phyloP scores from a whole-genome alignment of 2,797 vertebrate species.

The Gallinago solitaria region DNA sequence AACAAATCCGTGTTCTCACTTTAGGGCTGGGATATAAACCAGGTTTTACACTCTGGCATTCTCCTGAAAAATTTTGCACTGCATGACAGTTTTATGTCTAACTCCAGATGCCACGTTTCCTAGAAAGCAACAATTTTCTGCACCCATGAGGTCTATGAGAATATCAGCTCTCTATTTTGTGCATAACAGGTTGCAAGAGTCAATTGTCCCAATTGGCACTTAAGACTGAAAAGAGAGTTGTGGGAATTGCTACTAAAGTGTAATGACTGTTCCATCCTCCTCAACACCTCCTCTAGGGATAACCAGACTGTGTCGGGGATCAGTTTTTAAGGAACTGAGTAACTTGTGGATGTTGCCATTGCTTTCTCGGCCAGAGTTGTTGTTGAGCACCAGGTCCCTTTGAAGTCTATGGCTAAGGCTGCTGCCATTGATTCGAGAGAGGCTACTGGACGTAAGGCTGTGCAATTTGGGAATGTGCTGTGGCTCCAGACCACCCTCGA shows the following conservation, averaged over 20 bases:
- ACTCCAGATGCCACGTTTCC: constrained; percentile 42
- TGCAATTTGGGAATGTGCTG: constrained; percentile 77
- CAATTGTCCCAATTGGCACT: constrained; percentile 53
- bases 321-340: constrained; percentile 91
- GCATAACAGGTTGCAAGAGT: not conserved
- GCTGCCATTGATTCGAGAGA: constrained; percentile 82
- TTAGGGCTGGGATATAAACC: not conserved
- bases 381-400: constrained; percentile 88
- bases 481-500: constrained; percentile 89
- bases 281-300: constrained; percentile 95
- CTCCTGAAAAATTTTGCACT: constrained; percentile 28
- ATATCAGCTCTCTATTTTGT: constrained; percentile 15
- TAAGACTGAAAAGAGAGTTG: constrained; percentile 44
- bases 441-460: constrained; percentile 77
- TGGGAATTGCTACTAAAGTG: constrained; percentile 82
- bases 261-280: constrained; percentile 95
- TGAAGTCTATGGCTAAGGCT: constrained; percentile 88
- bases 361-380: constrained; percentile 87
- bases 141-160: constrained; percentile 9
- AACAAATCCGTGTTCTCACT: not conserved
- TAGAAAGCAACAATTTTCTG: constrained; percentile 48
- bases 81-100: constrained; percentile 29
- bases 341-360: constrained; percentile 93
- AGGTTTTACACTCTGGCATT: not conserved
- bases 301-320: constrained; percentile 92